Percentiles rank a stretch among this genome's conserved stretches.
phyloP scores from a whole-genome alignment of 2,113 vertebrate species.

The Carollia perspicillata region DNA sequence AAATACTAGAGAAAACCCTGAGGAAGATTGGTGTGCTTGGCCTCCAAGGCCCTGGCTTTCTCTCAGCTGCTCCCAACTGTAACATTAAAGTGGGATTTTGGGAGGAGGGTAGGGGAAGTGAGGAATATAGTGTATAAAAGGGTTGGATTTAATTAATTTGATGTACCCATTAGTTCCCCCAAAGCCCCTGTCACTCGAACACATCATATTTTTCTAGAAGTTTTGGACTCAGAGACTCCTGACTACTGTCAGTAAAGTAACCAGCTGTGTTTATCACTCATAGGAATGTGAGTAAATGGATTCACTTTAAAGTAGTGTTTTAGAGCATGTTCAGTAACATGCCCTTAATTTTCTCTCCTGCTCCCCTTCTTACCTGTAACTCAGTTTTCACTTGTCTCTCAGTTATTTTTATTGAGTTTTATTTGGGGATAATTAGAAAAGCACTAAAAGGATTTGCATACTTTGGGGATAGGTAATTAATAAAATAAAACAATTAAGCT shows the following conservation, averaged over 20 bases:
- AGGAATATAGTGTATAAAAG: not conserved
- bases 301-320: not conserved
- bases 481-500: not conserved
- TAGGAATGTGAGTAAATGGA: not conserved
- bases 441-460: not conserved
- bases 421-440: not conserved
- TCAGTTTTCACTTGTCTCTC: not conserved
- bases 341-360: not conserved
- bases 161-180: not conserved
- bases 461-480: not conserved
- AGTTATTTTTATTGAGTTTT: conserved; percentile 24
- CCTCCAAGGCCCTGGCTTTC: not conserved
- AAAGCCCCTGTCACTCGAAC: not conserved
- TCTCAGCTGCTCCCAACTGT: not conserved
- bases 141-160: not conserved
- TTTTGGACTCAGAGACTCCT: not conserved
- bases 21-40: not conserved
- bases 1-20: not conserved
- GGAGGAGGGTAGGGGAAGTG: no score
- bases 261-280: not conserved
- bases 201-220: not conserved
- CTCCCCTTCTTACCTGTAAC: not conserved
- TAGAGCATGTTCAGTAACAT: not conserved
- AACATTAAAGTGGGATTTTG: not conserved
- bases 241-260: not conserved